Conservation (phyloP, 2,113 vertebrate species). For the Centropristis striata region DNA sequence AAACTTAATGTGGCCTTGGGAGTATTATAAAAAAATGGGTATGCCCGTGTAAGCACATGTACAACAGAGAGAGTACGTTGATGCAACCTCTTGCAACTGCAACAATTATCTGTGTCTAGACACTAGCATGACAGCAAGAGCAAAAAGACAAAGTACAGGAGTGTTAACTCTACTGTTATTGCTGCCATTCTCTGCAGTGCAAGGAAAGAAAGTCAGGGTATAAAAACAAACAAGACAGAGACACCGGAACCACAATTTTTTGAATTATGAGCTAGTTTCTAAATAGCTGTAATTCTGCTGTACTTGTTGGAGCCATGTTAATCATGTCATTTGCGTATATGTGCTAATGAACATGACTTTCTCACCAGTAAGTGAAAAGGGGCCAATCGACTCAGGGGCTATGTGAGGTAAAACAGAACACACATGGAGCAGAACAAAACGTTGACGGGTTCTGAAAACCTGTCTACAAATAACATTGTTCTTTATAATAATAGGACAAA, state of each 20-base stretch:
- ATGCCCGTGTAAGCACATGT: not conserved
- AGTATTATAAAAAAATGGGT: not conserved
- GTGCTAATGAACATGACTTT: conserved; percentile 4
- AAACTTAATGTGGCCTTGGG: not conserved
- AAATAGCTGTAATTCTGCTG: not conserved
- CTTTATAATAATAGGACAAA: not conserved
- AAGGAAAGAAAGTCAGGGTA: not conserved
- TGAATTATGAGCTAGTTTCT: not conserved
- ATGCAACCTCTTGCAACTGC: conserved; percentile 70
- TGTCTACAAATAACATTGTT: conserved; percentile 4
- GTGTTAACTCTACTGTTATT: not conserved
- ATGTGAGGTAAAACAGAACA: not conserved
- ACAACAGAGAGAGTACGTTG: conserved; percentile 32
- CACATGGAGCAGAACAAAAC: not conserved
- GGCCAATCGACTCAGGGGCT: conserved; percentile 13
- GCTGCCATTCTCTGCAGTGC: not conserved
- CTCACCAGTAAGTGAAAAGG: not conserved
- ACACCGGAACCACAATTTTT: not conserved
- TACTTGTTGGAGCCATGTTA: not conserved
- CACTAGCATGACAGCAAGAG: conserved; percentile 20
- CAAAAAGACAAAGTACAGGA: conserved; percentile 23
- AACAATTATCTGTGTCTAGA: conserved; percentile 62
- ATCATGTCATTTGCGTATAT: not conserved
- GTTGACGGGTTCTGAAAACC: conserved; percentile 5
- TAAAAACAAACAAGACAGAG: not conserved